Conservation (phyloP, 2,797 vertebrate species). For the Sebastiscus tertius region DNA sequence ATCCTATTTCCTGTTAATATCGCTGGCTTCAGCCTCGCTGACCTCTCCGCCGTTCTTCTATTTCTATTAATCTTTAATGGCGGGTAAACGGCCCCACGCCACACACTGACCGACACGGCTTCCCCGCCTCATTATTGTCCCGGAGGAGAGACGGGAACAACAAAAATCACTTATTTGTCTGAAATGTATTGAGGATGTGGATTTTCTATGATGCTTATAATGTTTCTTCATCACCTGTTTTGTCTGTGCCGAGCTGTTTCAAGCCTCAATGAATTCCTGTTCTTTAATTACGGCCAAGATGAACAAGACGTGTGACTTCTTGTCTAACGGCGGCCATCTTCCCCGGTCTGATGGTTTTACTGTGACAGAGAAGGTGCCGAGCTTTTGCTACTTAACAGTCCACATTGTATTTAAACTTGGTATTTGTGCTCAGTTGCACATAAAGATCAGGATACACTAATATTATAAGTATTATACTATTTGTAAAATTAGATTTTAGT, state of each 20-base stretch:
- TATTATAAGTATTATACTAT: too few relatives aligned
- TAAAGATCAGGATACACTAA: too few relatives aligned
- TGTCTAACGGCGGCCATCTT: conserved; percentile 26
- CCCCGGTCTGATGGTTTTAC: conserved; percentile 16
- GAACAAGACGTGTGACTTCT: conserved; percentile 1
- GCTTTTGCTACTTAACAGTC: too few relatives aligned
- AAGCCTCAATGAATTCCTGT: neutral
- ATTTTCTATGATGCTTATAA: neutral
- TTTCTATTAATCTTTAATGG: conserved; percentile 72
- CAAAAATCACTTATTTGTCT: conserved; percentile 14
- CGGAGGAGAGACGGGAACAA: conserved; percentile 7
- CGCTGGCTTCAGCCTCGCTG: conserved; percentile 46
- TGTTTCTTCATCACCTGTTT: neutral
- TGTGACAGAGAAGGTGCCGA: neutral
- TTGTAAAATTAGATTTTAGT: too few relatives aligned
- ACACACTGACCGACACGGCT: conserved; percentile 30
- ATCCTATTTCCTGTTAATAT: conserved; percentile 73
- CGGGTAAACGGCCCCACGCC: conserved; percentile 29
- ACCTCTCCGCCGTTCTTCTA: conserved; percentile 55
- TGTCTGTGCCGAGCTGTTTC: neutral
- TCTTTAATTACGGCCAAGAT: conserved; percentile 8
- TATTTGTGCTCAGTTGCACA: too few relatives aligned
- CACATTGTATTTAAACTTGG: too few relatives aligned
- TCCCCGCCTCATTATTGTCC: conserved; percentile 55
- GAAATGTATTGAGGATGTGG: neutral